Evolutionary conservation across 1,140 invertebrate species (phyloP).

Genomic region (Macrobrachium nipponense): DNA sequence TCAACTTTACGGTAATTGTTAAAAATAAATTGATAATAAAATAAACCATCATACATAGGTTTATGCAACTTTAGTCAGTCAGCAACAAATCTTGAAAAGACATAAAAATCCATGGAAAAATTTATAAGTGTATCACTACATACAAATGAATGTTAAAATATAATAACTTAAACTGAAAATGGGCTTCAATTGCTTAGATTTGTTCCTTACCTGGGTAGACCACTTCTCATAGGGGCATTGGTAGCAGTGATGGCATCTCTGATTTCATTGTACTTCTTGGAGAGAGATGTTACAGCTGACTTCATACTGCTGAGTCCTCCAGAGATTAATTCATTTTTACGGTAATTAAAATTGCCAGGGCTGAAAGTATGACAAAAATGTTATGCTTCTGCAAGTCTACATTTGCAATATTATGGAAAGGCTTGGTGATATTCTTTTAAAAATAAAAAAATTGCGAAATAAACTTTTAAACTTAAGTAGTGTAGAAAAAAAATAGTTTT

Average conservation of each 20-base stretch:
- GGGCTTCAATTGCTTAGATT: too few relatives aligned
- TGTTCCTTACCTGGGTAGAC: constrained; percentile 7
- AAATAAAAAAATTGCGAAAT: background rate
- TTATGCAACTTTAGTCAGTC: too few relatives aligned
- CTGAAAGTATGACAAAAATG: constrained; percentile 71
- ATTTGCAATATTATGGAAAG: background rate
- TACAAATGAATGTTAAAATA: too few relatives aligned
- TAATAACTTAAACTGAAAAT: too few relatives aligned
- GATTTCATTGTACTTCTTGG: constrained; percentile 55
- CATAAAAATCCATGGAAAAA: too few relatives aligned
- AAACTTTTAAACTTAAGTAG: too few relatives aligned
- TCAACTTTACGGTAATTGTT: too few relatives aligned
- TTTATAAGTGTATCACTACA: too few relatives aligned
- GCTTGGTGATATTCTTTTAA: background rate
- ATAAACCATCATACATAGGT: too few relatives aligned
- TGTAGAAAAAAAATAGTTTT: background rate
- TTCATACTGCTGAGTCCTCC: constrained; percentile 87
- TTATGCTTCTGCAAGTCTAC: background rate
- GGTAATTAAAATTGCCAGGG: constrained; percentile 83
- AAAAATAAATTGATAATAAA: too few relatives aligned
- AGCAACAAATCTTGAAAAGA: too few relatives aligned
- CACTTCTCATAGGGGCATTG: constrained; percentile 39
- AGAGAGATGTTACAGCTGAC: constrained; percentile 67
- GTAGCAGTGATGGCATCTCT: constrained; percentile 51
- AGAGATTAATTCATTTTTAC: constrained; percentile 88